These are phyloP conservation scores for Gymnarchus niloticus DNA, from an alignment of 2,113 vertebrate species.

Conservation along the genomic window DNA sequence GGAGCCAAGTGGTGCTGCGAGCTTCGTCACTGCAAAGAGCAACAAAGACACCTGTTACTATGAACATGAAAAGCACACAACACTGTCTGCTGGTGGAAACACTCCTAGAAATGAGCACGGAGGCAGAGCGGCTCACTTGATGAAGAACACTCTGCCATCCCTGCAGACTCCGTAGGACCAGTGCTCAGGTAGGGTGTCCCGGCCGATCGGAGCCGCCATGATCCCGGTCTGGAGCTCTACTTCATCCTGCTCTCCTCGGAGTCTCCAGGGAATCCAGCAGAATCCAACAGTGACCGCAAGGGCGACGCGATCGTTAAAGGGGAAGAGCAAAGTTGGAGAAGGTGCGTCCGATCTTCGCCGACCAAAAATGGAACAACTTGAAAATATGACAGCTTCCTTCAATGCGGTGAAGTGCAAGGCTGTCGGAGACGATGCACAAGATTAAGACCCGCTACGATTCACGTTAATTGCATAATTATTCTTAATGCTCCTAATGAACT, in stretches of 20 bases:
- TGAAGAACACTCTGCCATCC: constrained; percentile 90
- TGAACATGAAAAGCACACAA: constrained; percentile 20
- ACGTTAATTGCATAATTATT: not conserved
- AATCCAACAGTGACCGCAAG: constrained; percentile 49
- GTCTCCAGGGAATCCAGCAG: constrained; percentile 52
- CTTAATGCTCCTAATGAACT: not conserved
- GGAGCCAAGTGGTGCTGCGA: constrained; percentile 84
- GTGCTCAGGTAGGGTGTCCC: constrained; percentile 84
- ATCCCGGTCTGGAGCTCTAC: constrained; percentile 58
- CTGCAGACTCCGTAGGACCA: constrained; percentile 90
- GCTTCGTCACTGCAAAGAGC: constrained; percentile 76
- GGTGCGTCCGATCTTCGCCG: constrained; percentile 30
- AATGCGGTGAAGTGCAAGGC: too few species aligned
- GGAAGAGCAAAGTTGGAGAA: constrained; percentile 46
- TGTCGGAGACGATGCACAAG: not conserved
- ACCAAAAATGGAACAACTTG: constrained; percentile 20
- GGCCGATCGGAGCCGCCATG: constrained; percentile 80
- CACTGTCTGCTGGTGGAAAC: not conserved
- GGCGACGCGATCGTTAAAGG: constrained; percentile 61
- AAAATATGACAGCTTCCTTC: not conserved
- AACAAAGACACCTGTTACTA: constrained; percentile 70
- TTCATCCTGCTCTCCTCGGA: constrained; percentile 47
- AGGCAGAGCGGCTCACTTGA: constrained; percentile 67
- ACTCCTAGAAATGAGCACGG: not conserved
- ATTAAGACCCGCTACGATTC: not conserved